These are phyloP conservation scores for Calypte anna DNA, from an alignment of 2,113 vertebrate genomes.

Conservation along the genomic window DNA sequence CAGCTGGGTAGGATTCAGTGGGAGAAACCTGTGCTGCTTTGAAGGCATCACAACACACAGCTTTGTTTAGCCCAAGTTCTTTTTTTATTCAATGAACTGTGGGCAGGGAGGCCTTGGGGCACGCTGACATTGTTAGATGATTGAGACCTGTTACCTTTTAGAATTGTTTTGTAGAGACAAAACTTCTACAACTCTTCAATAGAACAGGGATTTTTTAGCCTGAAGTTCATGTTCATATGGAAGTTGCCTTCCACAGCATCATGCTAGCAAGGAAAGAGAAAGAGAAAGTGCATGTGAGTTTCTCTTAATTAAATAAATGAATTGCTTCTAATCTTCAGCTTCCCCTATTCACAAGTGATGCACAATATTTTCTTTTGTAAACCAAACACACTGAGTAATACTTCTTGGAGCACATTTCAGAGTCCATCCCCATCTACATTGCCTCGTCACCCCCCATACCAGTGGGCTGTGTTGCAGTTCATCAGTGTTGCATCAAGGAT, in stretches of 20 bases:
- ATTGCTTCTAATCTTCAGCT: not conserved
- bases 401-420: not conserved
- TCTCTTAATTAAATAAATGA: not conserved
- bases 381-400: not conserved
- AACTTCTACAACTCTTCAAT: not conserved
- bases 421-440: not conserved
- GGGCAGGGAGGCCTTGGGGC: not conserved
- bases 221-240: not conserved
- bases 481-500: not conserved
- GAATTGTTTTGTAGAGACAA: not conserved
- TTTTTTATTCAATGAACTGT: not conserved
- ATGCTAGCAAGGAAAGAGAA: not conserved
- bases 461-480: accelerated
- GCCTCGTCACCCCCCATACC: not conserved
- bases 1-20: not conserved
- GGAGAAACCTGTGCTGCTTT: not conserved
- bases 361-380: not conserved
- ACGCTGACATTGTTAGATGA: accelerated
- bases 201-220: not conserved
- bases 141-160: not conserved
- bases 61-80: not conserved
- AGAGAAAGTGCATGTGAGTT: not conserved
- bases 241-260: not conserved
- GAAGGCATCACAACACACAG: not conserved
- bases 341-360: not conserved